These are phyloP conservation scores for Drosophila rubida DNA, from an alignment of 2,888 invertebrate genomes.

Conservation along the genomic window DNA sequence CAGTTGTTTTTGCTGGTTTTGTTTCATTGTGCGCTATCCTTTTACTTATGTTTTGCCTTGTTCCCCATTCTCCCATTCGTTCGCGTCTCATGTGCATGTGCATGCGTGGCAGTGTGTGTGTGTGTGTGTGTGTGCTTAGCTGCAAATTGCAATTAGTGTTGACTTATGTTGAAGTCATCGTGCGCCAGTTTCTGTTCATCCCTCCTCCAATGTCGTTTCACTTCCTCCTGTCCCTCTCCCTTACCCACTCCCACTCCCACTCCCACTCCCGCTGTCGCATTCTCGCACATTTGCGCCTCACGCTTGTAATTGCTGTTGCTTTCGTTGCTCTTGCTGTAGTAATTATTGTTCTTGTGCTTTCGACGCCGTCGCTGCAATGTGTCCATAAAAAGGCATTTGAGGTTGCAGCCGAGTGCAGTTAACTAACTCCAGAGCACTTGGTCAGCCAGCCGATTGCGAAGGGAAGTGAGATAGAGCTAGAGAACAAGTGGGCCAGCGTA, in stretches of 20 bases:
- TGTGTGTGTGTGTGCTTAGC: conserved; percentile 51
- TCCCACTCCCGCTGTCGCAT: not conserved
- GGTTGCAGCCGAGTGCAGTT: conserved; percentile 36
- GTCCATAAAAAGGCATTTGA: conserved; percentile 41
- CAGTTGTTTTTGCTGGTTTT: conserved; percentile 48
- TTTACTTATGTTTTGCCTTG: conserved; percentile 49
- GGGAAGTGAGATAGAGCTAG: not conserved
- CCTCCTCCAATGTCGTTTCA: not conserved
- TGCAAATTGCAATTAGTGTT: conserved; percentile 78
- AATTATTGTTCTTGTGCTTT: conserved; percentile 17
- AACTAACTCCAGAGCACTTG: conserved; percentile 37
- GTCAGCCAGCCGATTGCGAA: conserved; percentile 7
- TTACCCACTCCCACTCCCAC: not conserved
- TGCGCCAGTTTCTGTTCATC: conserved; percentile 49
- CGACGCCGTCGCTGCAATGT: conserved; percentile 37
- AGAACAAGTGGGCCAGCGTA: not conserved
- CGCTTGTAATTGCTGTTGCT: conserved; percentile 43
- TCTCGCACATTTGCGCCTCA: conserved; percentile 2
- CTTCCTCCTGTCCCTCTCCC: conserved; percentile 17
- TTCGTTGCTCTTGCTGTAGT: conserved; percentile 3
- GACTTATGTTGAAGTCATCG: conserved; percentile 72
- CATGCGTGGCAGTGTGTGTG: conserved; percentile 18
- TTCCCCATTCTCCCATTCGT: conserved; percentile 1
- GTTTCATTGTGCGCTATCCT: conserved; percentile 52
- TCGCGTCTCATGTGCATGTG: conserved; percentile 2